These are phyloP conservation scores for Mus pahari DNA, from an alignment of 2,113 vertebrate genomes.

Conservation along the genomic window DNA sequence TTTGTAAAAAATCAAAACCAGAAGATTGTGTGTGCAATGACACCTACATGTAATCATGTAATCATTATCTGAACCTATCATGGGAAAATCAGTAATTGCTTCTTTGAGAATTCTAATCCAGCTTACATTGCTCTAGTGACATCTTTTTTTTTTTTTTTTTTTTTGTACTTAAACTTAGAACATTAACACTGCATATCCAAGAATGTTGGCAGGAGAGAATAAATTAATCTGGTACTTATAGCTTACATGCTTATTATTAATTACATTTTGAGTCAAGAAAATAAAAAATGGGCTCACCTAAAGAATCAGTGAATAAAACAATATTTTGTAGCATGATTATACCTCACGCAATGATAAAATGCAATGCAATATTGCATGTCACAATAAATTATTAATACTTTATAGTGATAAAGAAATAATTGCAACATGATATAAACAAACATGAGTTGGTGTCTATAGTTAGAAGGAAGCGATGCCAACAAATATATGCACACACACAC, in stretches of 20 bases:
- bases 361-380: neutral
- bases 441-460: neutral
- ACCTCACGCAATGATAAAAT: neutral
- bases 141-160: too few relatives aligned
- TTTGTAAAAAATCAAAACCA: neutral
- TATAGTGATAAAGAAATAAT: conserved; percentile 20
- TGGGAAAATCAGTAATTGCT: neutral
- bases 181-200: neutral
- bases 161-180: neutral
- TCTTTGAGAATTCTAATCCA: conserved; percentile 14
- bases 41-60: neutral
- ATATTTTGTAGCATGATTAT: neutral
- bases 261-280: neutral
- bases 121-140: neutral
- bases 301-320: neutral
- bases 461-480: neutral
- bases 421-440: neutral
- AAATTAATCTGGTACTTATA: neutral
- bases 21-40: neutral
- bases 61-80: neutral
- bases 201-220: neutral
- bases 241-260: neutral
- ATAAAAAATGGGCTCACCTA: neutral
- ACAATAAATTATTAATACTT: conserved; percentile 10
- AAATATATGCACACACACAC: neutral